Conservation (phyloP, 2,888 invertebrate species). For the Andrena haemorrhoa region DNA sequence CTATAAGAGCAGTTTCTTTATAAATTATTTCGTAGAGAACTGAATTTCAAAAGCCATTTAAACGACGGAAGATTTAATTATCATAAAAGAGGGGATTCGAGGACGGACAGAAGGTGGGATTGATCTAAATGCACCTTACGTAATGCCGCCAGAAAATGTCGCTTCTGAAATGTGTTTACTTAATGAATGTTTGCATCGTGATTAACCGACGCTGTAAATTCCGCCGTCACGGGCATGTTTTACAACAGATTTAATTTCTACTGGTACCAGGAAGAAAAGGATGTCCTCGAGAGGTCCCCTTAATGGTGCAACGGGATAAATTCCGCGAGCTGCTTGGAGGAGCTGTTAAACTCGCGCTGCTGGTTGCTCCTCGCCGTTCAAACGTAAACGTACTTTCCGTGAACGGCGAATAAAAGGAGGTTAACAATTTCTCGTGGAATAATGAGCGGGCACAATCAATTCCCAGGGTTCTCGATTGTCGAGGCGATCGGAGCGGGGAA, state of each 20-base stretch:
- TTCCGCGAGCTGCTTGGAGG: conserved; percentile 5
- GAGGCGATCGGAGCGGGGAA: conserved; percentile 1
- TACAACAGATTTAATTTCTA: conserved; percentile 49
- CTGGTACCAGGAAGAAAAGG: not conserved
- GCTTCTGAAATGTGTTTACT: conserved; percentile 2
- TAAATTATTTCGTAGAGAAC: too few species aligned
- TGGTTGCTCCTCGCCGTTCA: conserved; percentile 10
- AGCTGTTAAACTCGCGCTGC: conserved; percentile 15
- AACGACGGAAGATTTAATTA: not conserved
- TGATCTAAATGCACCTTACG: not conserved
- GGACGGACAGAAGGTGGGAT: not conserved
- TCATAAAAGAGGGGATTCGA: not conserved
- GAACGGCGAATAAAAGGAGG: conserved; percentile 26
- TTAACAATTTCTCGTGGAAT: conserved; percentile 31
- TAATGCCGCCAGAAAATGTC: not conserved
- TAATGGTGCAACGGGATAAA: conserved; percentile 43
- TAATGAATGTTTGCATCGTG: conserved; percentile 19
- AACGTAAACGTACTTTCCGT: conserved; percentile 20
- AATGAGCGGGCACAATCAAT: conserved; percentile 32
- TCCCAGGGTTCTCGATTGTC: not conserved
- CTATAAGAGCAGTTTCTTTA: too few species aligned
- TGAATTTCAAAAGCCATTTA: not conserved
- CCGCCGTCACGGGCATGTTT: conserved; percentile 19
- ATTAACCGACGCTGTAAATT: conserved; percentile 35
- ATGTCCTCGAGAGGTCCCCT: conserved; percentile 6